A percentile compares a stretch with the other conserved stretches of the same genome.
phyloP scores from a whole-genome alignment of 2,888 invertebrate species.

The Stenodera caucasica region DNA sequence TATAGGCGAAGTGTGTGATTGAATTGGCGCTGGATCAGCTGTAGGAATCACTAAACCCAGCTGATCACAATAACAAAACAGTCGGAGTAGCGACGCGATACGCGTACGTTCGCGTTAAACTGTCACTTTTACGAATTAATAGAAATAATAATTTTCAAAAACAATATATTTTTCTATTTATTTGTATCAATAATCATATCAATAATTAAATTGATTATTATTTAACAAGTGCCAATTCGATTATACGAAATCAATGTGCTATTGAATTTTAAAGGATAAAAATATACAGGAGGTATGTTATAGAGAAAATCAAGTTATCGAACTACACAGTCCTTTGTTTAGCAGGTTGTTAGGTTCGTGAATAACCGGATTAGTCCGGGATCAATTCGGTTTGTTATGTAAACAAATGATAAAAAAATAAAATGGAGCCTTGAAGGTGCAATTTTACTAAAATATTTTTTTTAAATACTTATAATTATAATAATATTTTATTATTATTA shows the following conservation, averaged over 20 bases:
- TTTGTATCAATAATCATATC: too few relatives aligned
- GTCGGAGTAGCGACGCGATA: slow-evolving; percentile 12
- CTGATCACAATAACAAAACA: slow-evolving; percentile 49
- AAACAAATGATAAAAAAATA: slow-evolving; percentile 38
- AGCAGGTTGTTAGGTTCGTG: slow-evolving; percentile 35
- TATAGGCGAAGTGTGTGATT: slow-evolving; percentile 28
- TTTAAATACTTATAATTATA: too few relatives aligned
- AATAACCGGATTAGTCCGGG: slow-evolving; percentile 34
- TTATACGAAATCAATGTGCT: neutral
- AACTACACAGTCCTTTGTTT: slow-evolving; percentile 42
- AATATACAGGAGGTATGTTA: neutral
- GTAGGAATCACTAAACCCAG: slow-evolving; percentile 39
- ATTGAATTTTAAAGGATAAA: neutral
- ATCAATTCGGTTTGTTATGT: slow-evolving; percentile 47
- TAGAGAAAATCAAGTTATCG: slow-evolving; percentile 14
- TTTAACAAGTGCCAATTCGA: neutral
- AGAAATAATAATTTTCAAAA: too few relatives aligned
- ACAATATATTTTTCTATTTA: too few relatives aligned
- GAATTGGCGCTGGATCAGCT: slow-evolving; percentile 42
- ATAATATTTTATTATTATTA: neutral
- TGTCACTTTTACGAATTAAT: too few relatives aligned
- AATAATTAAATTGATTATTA: neutral
- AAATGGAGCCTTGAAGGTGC: slow-evolving; percentile 14
- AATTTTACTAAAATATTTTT: slow-evolving; percentile 12
- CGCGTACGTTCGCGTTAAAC: neutral